These are phyloP conservation scores for Phrynosoma blainvillii DNA, from an alignment of 2,113 vertebrate genomes.

Conservation along the genomic window DNA sequence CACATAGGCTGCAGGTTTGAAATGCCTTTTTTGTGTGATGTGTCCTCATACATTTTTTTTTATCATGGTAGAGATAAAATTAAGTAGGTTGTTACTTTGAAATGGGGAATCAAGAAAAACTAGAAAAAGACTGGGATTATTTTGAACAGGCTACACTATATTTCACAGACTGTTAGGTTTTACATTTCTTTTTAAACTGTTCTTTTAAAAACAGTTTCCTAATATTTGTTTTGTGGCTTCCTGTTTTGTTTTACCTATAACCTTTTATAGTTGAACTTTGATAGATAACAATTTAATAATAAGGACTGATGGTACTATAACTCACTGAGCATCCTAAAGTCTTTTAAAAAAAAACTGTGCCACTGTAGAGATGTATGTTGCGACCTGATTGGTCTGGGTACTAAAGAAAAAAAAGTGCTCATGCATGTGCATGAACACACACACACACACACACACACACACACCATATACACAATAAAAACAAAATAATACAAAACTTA, in stretches of 20 bases:
- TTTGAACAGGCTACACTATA: slow-evolving; percentile 56
- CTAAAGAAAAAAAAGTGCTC: too few species aligned
- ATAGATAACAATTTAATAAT: slow-evolving; percentile 54
- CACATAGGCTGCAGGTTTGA: background rate
- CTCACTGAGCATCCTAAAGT: background rate
- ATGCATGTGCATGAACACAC: too few species aligned
- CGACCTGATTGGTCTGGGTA: too few species aligned
- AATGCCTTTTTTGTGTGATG: background rate
- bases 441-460: too few species aligned
- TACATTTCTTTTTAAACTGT: slow-evolving; percentile 54
- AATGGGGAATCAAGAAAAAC: slow-evolving; percentile 40
- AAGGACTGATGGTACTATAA: slow-evolving; percentile 57
- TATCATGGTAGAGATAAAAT: slow-evolving; percentile 13
- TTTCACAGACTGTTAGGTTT: slow-evolving; percentile 65
- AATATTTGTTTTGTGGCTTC: slow-evolving; percentile 65
- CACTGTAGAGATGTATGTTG: too few species aligned
- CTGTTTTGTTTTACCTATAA: slow-evolving; percentile 52
- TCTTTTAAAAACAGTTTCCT: slow-evolving; percentile 54
- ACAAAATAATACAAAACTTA: too few species aligned
- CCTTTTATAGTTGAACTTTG: slow-evolving; percentile 49
- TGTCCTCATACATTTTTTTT: background rate
- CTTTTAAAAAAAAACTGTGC: too few species aligned
- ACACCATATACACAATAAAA: too few species aligned
- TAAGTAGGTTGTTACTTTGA: slow-evolving; percentile 40
- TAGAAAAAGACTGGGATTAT: slow-evolving; percentile 45